Evolutionary conservation across 2,797 vertebrate species (phyloP), one percentile per base, ranked within the genome.

Genomic region (Leptodactylus fallax): DNA sequence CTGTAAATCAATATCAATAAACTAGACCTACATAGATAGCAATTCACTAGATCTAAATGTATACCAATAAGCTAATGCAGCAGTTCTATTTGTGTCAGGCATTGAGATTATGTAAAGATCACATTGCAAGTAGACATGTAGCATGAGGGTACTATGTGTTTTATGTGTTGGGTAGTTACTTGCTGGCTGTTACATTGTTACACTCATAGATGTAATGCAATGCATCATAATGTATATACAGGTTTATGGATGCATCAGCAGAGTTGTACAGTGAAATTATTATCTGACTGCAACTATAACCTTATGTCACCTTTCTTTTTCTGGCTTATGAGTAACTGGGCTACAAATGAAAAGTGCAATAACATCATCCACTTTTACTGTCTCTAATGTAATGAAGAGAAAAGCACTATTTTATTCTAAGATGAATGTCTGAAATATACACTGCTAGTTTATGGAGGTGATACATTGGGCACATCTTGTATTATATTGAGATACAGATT

Each of bases 301-400:
- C 86, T 53, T 51, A 82, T 87, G 72, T 82, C 86, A 74, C 86
- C 67, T 76, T 36, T 65, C 71, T 55, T 27, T 27, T 21, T 1
- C 53, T 58, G 77, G 79, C 27, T 80, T 13, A 63, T 80, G 27
- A 80, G 36, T 61, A 55, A n/a, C 21, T n/a, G 56, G 1, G 25
- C 27, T 27, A 8, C 47, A 10, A 56, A 60, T 58, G 23, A 79
- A 23, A n/a, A 3, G 6, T 47, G 19, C 3, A 21, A 2, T 21
- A n/a, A 5, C 21, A 12, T 61, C 19, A 45, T n/a, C n/a, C 55
- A 19, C 3, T 55, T 9, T 16, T 76, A 10, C 83, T 45, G 51
- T 81, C n/a, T 23, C 11, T 55, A 23, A 14, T 27, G 13, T 55
- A 6, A 55, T 25, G 23, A 78, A 25, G 23, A 36, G 9, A 14